Evolutionary conservation across 2,888 invertebrate genomes (phyloP).

Genomic region (Lasioglossum zephyrum): DNA sequence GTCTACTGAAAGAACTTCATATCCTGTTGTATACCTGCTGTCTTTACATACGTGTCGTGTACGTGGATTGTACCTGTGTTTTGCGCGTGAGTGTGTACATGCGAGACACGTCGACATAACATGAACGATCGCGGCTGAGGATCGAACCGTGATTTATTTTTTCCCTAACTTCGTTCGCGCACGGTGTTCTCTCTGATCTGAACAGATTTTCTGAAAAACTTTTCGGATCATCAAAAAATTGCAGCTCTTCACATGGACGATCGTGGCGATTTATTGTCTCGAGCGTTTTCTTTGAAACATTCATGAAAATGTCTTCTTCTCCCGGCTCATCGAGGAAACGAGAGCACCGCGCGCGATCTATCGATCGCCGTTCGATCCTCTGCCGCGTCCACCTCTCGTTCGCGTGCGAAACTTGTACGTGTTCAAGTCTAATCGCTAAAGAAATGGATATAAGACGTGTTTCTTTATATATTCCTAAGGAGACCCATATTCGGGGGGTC

Average conservation of each 20-base stretch:
- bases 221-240: constrained; percentile 5
- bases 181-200: constrained; percentile 23
- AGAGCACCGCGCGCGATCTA: background rate
- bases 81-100: constrained; percentile 14
- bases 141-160: constrained; percentile 22
- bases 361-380: constrained; percentile 31
- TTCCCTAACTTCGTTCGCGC: background rate
- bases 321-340: background rate
- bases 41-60: constrained; percentile 16
- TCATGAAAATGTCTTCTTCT: background rate
- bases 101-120: constrained; percentile 17
- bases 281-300: background rate
- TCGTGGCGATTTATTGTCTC: constrained; percentile 32
- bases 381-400: constrained; percentile 21
- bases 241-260: background rate
- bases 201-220: background rate
- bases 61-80: background rate
- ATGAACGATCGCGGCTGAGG: constrained; percentile 16
- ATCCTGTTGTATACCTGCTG: constrained; percentile 33
- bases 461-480: constrained; percentile 33
- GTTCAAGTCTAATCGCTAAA: constrained; percentile 38
- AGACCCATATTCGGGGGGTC: constrained; percentile 17
- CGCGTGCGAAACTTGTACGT: constrained; percentile 33
- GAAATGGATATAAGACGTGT: constrained; percentile 32
- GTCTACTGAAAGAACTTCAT: constrained; percentile 60